These are phyloP conservation scores for Echiichthys vipera DNA, from an alignment of 2,797 vertebrate species.

Conservation along the genomic window DNA sequence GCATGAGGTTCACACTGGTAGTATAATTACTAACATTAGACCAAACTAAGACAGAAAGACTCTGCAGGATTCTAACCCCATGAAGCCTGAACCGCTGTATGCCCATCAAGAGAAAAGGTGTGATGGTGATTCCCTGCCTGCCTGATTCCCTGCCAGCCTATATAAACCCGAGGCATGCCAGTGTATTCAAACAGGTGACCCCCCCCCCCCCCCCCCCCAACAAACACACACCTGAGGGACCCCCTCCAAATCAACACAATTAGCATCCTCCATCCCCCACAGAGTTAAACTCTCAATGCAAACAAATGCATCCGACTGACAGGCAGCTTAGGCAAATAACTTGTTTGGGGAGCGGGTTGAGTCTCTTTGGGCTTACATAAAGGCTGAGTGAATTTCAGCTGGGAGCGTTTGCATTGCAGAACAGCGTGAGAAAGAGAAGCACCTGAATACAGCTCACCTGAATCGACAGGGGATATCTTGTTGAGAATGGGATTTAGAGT, in stretches of 20 bases:
- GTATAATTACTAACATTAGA: slow-evolving; percentile 84
- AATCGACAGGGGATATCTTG: slow-evolving; percentile 45
- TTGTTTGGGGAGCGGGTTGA: slow-evolving; percentile 69
- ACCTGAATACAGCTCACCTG: slow-evolving; percentile 68
- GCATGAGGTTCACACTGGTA: slow-evolving; percentile 76
- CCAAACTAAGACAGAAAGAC: slow-evolving; percentile 79
- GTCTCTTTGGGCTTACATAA: slow-evolving; percentile 57
- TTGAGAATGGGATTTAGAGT: slow-evolving; percentile 52
- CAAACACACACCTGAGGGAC: slow-evolving; percentile 75
- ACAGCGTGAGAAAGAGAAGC: slow-evolving; percentile 67
- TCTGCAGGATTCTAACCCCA: slow-evolving; percentile 78
- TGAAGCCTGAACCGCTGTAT: slow-evolving; percentile 69
- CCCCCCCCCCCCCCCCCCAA: slow-evolving; percentile 8
- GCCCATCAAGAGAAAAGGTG: slow-evolving; percentile 73
- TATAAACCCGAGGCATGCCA: slow-evolving; percentile 66
- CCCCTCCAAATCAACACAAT: slow-evolving; percentile 79
- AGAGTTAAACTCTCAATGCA: slow-evolving; percentile 75
- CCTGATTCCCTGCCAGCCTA: slow-evolving; percentile 56
- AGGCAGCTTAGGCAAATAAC: slow-evolving; percentile 76
- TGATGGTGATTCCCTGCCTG: slow-evolving; percentile 56
- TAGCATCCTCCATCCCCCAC: slow-evolving; percentile 71
- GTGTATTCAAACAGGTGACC: slow-evolving; percentile 70
- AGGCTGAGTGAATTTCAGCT: slow-evolving; percentile 64
- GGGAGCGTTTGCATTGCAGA: slow-evolving; percentile 68
- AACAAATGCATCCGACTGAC: slow-evolving; percentile 77